Base-by-base conservation (phyloP, 2,113 vertebrate genomes). In the Nothobranchius furzeri region DNA sequence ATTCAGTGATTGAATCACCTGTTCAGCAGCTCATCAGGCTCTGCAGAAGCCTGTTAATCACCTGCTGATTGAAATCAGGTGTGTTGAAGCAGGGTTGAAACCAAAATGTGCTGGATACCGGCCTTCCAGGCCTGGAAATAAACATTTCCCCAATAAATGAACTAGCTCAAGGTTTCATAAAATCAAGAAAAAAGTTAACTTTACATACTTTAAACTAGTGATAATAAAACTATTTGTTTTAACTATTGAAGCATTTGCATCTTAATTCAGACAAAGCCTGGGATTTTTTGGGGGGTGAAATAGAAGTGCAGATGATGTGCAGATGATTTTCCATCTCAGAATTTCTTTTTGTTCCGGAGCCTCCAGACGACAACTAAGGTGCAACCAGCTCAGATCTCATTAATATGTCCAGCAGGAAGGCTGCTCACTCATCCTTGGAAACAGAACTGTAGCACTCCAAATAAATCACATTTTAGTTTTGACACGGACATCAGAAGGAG, bases 331-430 rank as follows among this genome's bases (percentile, higher is more conserved):
- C 60, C 68, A 45, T 65, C 46, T 75, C 64, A 40, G 48, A 51
- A 83, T 73, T 70, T 64, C 72, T 78, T 72, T 58, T 56, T 69
- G 45, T 83, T 61, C 72, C 17, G 59, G 61, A 72, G 62, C 66
- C 77, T 78, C 73, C 68, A 83, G 85, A 76, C 70, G 82, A 72
- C 75, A 83, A 84, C 88, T 78, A 82, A 76, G 85, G 88, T 71
- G 86, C 90, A 90, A 87, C 87, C 80, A 78, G 82, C 68, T 69
- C 52, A 66, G 58, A 68, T 88, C 85, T 88, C 87, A 87, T 91
- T 88, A 90, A 82, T 78, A 68, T 75, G 80, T 83, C 84, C 73
- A 63, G 75, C 52, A 51, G 84, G 81, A 72, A 79, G 77, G 63
- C 37, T 75, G 70, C 74, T 71, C 58, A 60, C 78, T 78, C 76